Evolutionary conservation across 2,113 vertebrate species (phyloP), one percentile per base, ranked within the genome.

Genomic region (Zosterops pallidus): DNA sequence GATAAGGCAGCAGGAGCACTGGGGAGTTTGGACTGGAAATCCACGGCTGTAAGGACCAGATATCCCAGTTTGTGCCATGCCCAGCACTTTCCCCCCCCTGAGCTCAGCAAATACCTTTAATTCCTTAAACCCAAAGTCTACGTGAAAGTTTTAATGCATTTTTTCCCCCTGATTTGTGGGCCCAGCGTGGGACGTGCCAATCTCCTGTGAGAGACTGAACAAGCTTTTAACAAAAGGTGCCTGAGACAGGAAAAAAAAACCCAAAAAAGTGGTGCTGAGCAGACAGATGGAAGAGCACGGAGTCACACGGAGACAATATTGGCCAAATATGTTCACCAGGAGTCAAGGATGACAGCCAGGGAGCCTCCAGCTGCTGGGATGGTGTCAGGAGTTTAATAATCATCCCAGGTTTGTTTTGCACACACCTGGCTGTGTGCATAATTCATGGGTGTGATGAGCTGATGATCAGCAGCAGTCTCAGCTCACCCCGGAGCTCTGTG

Each of bases 391-490:
- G 70, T 60, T 94, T 74, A 68, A 81, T 83, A 95, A 95, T 74
- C 80, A 90, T n/a, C 74, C 74, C 85, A 25, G 55, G 71, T 79
- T 90, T 89, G 86, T 59, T 96, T 69, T 87, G 94, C 94, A 96
- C 75, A 74, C 80, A 83, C 59, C 82, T 59, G 60, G 68, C 64
- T 35, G 59, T 68, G 90, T 93, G 85, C 94, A 95, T 83, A 88
- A 95, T 94, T 95, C 92, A 92, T 69, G 41, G 91, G 7, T 88
- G 92, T 59, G 94, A 95, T 90, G 92, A 96, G 90, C 79, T 90
- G 93, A 93, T 95, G 88, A 88, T 96, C 71, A 94, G 92, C 63
- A 91, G 90, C 56, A 82, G 87, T 47, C 94, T 95, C 92, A 90
- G 85, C 94, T 95, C 89, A 91, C 91, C 90, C 93, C 60, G 17